Conservation (phyloP, 2,113 vertebrate genomes). For the Triplophysa dalaica region DNA sequence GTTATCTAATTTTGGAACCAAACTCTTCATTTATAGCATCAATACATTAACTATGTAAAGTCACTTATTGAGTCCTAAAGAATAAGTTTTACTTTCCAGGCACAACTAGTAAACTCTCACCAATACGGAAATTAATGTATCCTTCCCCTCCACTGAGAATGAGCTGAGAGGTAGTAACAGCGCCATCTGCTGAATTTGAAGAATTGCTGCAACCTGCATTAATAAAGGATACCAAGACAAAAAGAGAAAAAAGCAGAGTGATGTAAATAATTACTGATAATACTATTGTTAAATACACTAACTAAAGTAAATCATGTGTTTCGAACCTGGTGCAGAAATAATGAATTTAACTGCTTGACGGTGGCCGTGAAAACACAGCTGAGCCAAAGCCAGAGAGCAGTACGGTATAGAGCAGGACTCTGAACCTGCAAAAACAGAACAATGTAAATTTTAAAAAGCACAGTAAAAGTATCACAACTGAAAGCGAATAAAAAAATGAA, state of each 20-base stretch:
- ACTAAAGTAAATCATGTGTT: not conserved
- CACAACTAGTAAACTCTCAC: slow-evolving; percentile 60
- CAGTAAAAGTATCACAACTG: not conserved
- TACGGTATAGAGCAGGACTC: slow-evolving; percentile 75
- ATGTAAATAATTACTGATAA: too few species aligned
- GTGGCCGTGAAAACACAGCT: slow-evolving; percentile 78
- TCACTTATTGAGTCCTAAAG: too few species aligned
- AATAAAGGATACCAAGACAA: not conserved
- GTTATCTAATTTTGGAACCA: too few species aligned
- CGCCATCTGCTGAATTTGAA: slow-evolving; percentile 54
- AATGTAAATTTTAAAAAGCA: not conserved
- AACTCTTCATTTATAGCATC: not conserved
- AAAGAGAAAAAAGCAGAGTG: not conserved
- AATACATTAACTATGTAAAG: too few species aligned
- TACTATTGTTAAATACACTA: not conserved
- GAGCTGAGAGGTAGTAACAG: slow-evolving; percentile 69
- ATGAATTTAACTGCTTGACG: slow-evolving; percentile 77
- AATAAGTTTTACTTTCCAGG: too few species aligned
- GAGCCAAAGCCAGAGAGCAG: slow-evolving; percentile 66
- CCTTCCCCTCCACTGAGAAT: slow-evolving; percentile 83
- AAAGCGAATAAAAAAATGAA: not conserved
- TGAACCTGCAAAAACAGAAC: slow-evolving; percentile 63
- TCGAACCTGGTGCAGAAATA: slow-evolving; percentile 70
- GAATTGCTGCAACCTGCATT: slow-evolving; percentile 70
- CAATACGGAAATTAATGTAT: slow-evolving; percentile 83